Evolutionary conservation across 2,113 vertebrate species (phyloP).

Genomic region (Muntiacus muntjak): DNA sequence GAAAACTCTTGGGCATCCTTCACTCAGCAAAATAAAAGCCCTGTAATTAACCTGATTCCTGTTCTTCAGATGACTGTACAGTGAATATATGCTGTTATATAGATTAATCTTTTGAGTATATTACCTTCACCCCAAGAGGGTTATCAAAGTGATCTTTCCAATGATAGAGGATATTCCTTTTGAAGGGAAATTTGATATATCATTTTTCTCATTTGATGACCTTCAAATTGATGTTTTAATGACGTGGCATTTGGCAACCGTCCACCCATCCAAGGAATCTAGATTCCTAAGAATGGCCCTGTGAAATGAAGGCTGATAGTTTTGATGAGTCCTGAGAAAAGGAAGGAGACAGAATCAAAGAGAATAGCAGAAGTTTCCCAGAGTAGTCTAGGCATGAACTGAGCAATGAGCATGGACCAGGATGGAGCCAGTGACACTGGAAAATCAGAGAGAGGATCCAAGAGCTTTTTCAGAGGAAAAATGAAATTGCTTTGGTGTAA

Average conservation of each 20-base stretch:
- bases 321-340: neutral
- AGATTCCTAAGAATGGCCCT: neutral
- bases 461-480: conserved; percentile 1
- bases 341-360: neutral
- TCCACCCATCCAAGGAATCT: neutral
- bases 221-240: neutral
- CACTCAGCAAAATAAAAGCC: neutral
- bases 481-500: neutral
- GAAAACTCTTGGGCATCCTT: neutral
- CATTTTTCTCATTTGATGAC: neutral
- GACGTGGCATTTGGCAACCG: neutral
- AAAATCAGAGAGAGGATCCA: neutral
- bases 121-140: neutral
- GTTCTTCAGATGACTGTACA: neutral
- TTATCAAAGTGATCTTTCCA: neutral
- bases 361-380: neutral
- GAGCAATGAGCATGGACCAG: neutral
- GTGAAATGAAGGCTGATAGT: neutral
- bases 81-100: neutral
- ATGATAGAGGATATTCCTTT: neutral
- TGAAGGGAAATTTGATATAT: neutral
- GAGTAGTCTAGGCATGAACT: neutral
- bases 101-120: neutral
- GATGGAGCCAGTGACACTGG: neutral
- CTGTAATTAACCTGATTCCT: neutral